Conservation (phyloP, 2,113 vertebrate species). For the Mixornis gularis region DNA sequence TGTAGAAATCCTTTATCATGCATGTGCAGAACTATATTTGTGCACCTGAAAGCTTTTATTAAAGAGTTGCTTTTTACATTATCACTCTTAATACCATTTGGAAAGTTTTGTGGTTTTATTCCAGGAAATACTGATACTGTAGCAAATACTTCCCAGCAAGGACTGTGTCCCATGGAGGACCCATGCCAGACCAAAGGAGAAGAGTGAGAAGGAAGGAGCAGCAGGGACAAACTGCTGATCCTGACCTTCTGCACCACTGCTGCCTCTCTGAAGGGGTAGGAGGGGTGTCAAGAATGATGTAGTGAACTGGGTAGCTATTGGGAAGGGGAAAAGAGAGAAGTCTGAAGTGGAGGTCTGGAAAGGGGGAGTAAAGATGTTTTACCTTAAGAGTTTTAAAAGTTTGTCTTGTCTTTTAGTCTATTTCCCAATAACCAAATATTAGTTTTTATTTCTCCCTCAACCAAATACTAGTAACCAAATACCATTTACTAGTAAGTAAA, state of each 20-base stretch:
- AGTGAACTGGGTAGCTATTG: not conserved
- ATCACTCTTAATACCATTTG: not conserved
- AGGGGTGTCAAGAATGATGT: not conserved
- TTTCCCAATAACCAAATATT: not conserved
- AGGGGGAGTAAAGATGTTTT: not conserved
- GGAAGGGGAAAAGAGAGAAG: not conserved
- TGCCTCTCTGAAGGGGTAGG: not conserved
- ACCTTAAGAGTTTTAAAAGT: not conserved
- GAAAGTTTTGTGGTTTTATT: not conserved
- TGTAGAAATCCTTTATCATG: not conserved
- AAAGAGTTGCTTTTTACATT: not conserved
- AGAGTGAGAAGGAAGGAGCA: not conserved
- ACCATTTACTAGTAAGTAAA: not conserved
- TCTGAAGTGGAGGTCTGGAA: not conserved
- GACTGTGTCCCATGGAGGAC: not conserved
- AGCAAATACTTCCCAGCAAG: not conserved
- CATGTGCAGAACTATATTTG: not conserved
- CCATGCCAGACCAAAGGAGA: fast-evolving
- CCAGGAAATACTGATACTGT: not conserved
- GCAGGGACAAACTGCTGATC: not conserved
- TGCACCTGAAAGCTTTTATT: not conserved
- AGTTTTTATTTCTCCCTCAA: not conserved
- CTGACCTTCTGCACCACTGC: not conserved
- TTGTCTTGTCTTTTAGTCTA: not conserved
- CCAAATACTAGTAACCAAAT: not conserved